Percentiles rank a stretch among this genome's conserved stretches.
These are phyloP conservation scores for Macrosteles quadrilineatus DNA, from an alignment of 1,140 invertebrate genomes.

Conservation along the genomic window DNA sequence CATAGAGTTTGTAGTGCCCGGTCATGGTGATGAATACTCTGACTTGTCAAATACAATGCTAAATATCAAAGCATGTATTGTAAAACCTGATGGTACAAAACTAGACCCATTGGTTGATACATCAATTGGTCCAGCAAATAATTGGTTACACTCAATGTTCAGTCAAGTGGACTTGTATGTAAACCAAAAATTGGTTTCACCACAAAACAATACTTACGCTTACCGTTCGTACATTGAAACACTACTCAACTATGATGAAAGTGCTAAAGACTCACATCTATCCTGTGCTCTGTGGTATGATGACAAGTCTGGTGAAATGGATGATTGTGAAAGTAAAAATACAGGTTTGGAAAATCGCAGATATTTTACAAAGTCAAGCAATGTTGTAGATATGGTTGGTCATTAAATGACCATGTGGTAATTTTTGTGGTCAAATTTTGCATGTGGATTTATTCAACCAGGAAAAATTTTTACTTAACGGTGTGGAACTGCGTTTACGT, in stretches of 20 bases:
- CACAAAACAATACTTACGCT: conserved; percentile 50
- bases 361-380: conserved; percentile 38
- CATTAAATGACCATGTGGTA: too few species aligned
- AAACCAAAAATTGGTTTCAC: conserved; percentile 52
- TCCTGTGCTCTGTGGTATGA: conserved; percentile 42
- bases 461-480: conserved; percentile 49
- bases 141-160: background rate
- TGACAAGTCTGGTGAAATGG: conserved; percentile 42
- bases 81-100: conserved; percentile 46
- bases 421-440: too few species aligned
- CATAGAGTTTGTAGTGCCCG: conserved; percentile 50
- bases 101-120: conserved; percentile 45
- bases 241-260: conserved; percentile 47
- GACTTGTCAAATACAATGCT: conserved; percentile 49
- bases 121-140: background rate
- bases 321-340: conserved; percentile 39
- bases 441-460: conserved; percentile 46
- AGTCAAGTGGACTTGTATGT: conserved; percentile 50
- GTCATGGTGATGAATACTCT: conserved; percentile 47
- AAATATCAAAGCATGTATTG: conserved; percentile 45
- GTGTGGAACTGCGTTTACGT: conserved; percentile 48
- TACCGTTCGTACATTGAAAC: conserved; percentile 53
- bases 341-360: conserved; percentile 42
- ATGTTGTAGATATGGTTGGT: conserved; percentile 41
- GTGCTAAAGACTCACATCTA: conserved; percentile 50